Conservation (phyloP, 1,140 invertebrate species). For the Drosophila watanabei region DNA sequence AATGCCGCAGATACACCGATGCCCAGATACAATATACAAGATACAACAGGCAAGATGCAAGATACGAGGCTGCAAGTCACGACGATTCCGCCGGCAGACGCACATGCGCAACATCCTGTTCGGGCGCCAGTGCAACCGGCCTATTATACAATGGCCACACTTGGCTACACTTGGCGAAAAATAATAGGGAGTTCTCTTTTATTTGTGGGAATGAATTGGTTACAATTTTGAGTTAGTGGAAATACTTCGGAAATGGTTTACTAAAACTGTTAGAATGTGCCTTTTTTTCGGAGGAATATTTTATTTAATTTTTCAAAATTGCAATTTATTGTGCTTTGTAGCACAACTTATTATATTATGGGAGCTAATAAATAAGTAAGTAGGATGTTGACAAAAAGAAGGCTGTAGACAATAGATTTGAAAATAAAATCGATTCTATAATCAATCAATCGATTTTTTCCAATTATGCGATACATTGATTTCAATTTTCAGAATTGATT, state of each 20-base stretch:
- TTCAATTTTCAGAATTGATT: no score
- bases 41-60: background rate
- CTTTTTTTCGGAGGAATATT: no score
- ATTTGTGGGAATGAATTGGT: background rate
- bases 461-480: no score
- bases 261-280: background rate
- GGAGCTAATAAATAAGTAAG: no score
- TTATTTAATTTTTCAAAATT: no score
- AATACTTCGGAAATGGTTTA: background rate
- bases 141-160: constrained; percentile 66
- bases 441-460: no score
- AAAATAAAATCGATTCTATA: no score
- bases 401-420: no score
- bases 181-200: background rate
- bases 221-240: no score
- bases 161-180: constrained; percentile 6
- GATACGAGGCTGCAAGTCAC: constrained; percentile 9
- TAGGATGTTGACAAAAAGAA: no score
- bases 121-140: constrained; percentile 49
- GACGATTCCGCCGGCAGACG: constrained; percentile 7
- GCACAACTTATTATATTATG: background rate
- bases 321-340: background rate
- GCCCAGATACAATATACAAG: constrained; percentile 12
- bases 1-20: constrained; percentile 8
- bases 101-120: constrained; percentile 74